phyloP scores from a whole-genome alignment of 2,888 invertebrate species.

The Pherbina coryleti region DNA sequence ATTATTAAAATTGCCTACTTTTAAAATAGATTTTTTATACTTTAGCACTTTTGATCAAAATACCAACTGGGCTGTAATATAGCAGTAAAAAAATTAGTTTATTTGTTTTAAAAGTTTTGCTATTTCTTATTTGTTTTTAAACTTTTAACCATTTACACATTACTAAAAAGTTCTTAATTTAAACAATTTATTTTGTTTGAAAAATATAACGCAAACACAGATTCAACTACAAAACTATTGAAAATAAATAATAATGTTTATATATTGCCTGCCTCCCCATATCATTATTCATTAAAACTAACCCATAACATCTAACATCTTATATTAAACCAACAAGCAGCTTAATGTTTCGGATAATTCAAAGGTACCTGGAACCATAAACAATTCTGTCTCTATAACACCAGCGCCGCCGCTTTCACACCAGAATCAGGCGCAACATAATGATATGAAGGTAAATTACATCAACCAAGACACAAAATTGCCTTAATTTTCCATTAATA shows the following conservation, averaged over 20 bases:
- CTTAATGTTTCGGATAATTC: slow-evolving; percentile 70
- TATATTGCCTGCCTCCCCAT: background rate
- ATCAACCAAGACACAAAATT: background rate
- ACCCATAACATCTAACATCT: slow-evolving; percentile 44
- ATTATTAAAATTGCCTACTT: too few species aligned
- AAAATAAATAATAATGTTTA: background rate
- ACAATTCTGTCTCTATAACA: slow-evolving; percentile 70
- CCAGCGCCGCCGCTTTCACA: slow-evolving; percentile 67
- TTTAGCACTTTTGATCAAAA: too few species aligned
- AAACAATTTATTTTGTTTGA: background rate
- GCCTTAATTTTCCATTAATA: background rate
- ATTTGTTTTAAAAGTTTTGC: too few species aligned
- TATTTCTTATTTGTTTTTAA: too few species aligned
- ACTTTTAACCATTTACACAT: too few species aligned
- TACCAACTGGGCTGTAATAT: too few species aligned
- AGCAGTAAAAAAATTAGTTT: too few species aligned
- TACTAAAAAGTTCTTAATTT: background rate
- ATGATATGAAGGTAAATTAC: slow-evolving; percentile 63
- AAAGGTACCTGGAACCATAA: slow-evolving; percentile 70
- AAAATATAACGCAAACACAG: background rate
- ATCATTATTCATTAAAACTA: slow-evolving; percentile 36
- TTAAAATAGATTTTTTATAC: too few species aligned
- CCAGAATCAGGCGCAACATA: slow-evolving; percentile 59
- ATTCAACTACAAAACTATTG: background rate
- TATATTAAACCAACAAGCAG: slow-evolving; percentile 57